These are phyloP conservation scores for Scaptomyza tumidula DNA, from an alignment of 2,888 invertebrate species.

Conservation along the genomic window DNA sequence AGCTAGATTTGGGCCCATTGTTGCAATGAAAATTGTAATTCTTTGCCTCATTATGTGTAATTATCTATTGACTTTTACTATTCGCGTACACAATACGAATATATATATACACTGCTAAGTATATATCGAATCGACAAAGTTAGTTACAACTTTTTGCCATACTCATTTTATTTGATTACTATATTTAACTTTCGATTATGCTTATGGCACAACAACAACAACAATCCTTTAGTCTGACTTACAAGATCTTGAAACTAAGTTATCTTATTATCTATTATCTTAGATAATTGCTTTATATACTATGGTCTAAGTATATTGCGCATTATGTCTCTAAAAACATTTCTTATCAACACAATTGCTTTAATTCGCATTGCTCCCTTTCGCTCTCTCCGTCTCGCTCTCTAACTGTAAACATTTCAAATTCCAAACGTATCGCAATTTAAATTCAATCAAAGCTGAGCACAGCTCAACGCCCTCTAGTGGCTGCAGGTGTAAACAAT, in stretches of 20 bases:
- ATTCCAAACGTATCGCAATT: neutral
- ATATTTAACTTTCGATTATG: too few relatives aligned
- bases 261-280: too few relatives aligned
- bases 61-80: conserved; percentile 42
- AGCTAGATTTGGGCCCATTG: conserved; percentile 29
- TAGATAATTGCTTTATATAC: too few relatives aligned
- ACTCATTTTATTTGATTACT: too few relatives aligned
- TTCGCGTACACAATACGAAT: neutral
- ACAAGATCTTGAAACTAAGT: neutral
- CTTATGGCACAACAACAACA: too few relatives aligned
- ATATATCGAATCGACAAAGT: too few relatives aligned
- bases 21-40: conserved; percentile 53
- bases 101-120: too few relatives aligned
- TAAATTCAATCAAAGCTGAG: neutral
- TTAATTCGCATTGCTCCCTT: too few relatives aligned
- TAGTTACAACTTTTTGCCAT: too few relatives aligned
- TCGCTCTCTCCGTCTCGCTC: too few relatives aligned
- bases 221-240: too few relatives aligned
- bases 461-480: conserved; percentile 15
- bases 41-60: conserved; percentile 45
- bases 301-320: neutral
- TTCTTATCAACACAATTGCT: neutral
- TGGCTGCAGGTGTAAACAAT: conserved; percentile 28
- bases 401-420: neutral
- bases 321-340: neutral